Base-by-base conservation (phyloP, 2,888 invertebrate species). In the Apoderus coryli region DNA sequence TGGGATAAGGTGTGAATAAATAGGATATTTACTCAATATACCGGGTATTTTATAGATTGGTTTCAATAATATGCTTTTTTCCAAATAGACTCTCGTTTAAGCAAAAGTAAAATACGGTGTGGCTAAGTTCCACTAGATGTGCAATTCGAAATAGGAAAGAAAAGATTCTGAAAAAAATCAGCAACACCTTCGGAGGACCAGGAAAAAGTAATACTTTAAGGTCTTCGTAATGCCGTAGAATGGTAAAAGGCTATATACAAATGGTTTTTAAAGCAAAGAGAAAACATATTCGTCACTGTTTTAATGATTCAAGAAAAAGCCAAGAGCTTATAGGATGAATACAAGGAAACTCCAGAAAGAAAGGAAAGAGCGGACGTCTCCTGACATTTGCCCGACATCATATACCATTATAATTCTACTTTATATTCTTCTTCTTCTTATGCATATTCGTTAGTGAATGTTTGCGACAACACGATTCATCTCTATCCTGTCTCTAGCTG, bases 121-220 rank as follows among this genome's bases (percentile, higher is more conserved):
- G 4, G 28, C 28, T 5, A 28, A 28, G 12, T 28, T n/a, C 22
- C 5, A 28, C 28, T 10, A 28, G 16, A 9, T 14, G 19, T 10
- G 10, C 4, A n/a, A 28, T 19, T 19, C 19, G 19, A 19, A 19
- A n/a, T n/a, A 44, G 44, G n/a, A 43, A 43, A 43, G 43, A 36
- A 34, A 40, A 41, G 24, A 37, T 32, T 22, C 13, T 10, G 12
- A 26, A 26, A 14, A 24, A 11, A 11, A 29, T 31, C 33, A 29
- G 19, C 22, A 36, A 30, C 25, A 36, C 26, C 10, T 29, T 16
- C 10, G n/a, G n/a, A n/a, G n/a, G n/a, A n/a, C 22, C 30, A 25
- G 25, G 23, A 4, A 30, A 24, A 27, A 30, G 10, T 6, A 6
- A 30, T 24, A 24, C 24, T 10, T 24, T 30, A 14, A 30, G 23